Evolutionary conservation across 2,888 invertebrate species (phyloP).

Genomic region (Eumerus sabulonum): DNA sequence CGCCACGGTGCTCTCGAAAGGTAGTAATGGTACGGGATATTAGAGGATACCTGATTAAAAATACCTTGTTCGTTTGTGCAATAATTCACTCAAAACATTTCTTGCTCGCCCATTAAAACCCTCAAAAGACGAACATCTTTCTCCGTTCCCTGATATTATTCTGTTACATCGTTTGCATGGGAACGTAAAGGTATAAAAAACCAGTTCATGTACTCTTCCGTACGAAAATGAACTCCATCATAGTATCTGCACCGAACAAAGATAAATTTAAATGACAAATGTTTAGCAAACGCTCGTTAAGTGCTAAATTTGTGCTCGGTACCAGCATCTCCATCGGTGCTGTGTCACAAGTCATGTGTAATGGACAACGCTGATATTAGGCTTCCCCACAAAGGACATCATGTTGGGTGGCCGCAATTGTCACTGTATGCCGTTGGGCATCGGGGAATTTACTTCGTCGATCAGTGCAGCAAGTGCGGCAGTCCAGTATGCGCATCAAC

Average conservation of each 20-base stretch:
- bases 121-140: too few relatives aligned
- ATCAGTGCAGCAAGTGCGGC: conserved; percentile 6
- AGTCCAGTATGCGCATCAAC: conserved; percentile 42
- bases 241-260: not conserved
- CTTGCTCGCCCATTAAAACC: too few relatives aligned
- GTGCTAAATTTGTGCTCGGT: conserved; percentile 35
- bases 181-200: too few relatives aligned
- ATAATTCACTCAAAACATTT: too few relatives aligned
- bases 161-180: too few relatives aligned
- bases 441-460: conserved; percentile 38
- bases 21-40: too few relatives aligned
- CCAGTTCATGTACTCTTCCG: too few relatives aligned
- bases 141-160: too few relatives aligned
- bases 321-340: not conserved
- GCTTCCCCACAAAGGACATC: conserved; percentile 37
- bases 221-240: too few relatives aligned
- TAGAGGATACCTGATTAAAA: too few relatives aligned
- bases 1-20: too few relatives aligned
- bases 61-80: too few relatives aligned
- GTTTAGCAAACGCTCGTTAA: conserved; percentile 25
- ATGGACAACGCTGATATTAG: conserved; percentile 32
- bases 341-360: conserved; percentile 12
- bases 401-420: conserved; percentile 59
- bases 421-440: conserved; percentile 45
- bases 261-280: conserved; percentile 40